Evolutionary conservation across 2,888 invertebrate species (phyloP), one percentile per base, ranked within the genome.

Genomic region (Melanotus villosus): DNA sequence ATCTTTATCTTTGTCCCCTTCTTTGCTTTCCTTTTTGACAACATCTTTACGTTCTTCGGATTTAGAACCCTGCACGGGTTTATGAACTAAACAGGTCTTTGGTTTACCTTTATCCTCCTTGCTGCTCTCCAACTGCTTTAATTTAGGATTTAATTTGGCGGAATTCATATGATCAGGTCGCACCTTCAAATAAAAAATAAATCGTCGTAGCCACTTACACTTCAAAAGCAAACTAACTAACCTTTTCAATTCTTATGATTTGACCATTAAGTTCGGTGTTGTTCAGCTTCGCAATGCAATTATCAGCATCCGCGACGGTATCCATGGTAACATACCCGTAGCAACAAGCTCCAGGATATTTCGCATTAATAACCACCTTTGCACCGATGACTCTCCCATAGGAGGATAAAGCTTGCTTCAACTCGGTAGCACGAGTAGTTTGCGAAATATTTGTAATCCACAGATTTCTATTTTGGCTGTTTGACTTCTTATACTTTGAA

Each of bases 291-390:
- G 93, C 92, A 76, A 97, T 96, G 82, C 97, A 97, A 76, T 93
- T 93, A 52, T 94, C 92, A 3, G 97, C 97, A 84, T 97, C 97
- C 68, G 92, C 93, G 14, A 92, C 90, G 16, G 94, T 93, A 0
- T 93, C 93, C 97, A 99, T 97, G 0, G 97, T 97, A 2, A 99
- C 96, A 83, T 97, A 97, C 23, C 98, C 99, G 81, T 97, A 98
- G 83, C 97, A 97, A 65, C 95, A 91, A 0, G 96, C 94, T 0
- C 96, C 96, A 0, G 97, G 97, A 10, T 94, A 95, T 73, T 93
- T 90, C 0, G 97, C 96, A 83, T 97, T 98, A 0, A 97, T 98
- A 2, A 99, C 98, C 21, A 99, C 96, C 87, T 98, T 98, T 0
- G 98, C 98, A 69, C 96, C 96, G 78, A 96, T 90, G 47, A 97